Conservation (phyloP, 1,140 invertebrate species). For the Nautilus pompilius region DNA sequence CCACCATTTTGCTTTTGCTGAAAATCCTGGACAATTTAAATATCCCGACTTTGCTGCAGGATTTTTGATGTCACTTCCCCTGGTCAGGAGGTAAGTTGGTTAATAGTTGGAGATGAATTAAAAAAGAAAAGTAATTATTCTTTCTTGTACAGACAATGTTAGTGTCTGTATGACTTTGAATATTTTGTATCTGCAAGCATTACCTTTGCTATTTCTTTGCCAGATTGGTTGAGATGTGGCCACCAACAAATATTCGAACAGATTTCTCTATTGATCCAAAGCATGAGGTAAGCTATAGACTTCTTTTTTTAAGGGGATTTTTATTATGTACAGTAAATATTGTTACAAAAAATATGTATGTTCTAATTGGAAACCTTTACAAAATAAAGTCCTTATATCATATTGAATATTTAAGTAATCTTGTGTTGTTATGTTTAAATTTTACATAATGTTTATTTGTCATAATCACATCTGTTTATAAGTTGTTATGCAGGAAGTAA, state of each 20-base stretch:
- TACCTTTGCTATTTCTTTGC: conserved; percentile 2
- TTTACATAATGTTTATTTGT: not conserved
- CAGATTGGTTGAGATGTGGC: conserved; percentile 28
- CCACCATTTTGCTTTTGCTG: conserved; percentile 76
- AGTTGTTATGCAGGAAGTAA: conserved; percentile 64
- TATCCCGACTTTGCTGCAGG: conserved; percentile 80
- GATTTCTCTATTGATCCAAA: conserved; percentile 82
- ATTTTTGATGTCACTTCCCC: conserved; percentile 67
- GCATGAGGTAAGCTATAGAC: conserved; percentile 65
- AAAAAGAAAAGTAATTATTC: not conserved
- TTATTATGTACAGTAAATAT: too few relatives aligned
- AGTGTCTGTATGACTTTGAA: not conserved
- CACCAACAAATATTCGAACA: conserved; percentile 31
- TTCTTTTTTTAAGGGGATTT: too few relatives aligned
- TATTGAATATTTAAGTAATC: too few relatives aligned
- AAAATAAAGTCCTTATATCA: too few relatives aligned
- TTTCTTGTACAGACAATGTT: conserved; percentile 10
- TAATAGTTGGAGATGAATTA: not conserved
- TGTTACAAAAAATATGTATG: too few relatives aligned
- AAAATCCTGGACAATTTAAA: conserved; percentile 68
- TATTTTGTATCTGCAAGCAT: conserved; percentile 11
- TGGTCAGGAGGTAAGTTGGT: conserved; percentile 66
- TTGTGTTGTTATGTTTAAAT: not conserved
- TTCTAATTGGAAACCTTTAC: too few relatives aligned
- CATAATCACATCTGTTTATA: conserved; percentile 2